phyloP scores from a whole-genome alignment of 2,113 vertebrate species.

The Phrynosoma platyrhinos region DNA sequence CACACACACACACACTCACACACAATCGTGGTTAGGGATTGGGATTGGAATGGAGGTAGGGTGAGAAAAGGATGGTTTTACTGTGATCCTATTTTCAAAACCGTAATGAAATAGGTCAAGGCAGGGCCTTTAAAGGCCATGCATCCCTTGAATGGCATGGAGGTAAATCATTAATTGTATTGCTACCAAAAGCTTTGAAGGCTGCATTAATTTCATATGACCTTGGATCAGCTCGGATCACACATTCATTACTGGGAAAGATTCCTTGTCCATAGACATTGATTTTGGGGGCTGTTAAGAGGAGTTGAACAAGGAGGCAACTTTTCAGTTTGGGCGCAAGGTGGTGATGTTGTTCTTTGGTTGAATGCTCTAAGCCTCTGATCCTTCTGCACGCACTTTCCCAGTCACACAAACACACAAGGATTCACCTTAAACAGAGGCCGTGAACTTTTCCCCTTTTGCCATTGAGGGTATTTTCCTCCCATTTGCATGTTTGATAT shows the following conservation, averaged over 20 bases:
- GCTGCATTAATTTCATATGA: constrained; percentile 53
- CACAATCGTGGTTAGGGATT: not conserved
- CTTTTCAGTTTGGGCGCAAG: constrained; percentile 9
- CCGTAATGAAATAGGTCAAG: constrained; percentile 53
- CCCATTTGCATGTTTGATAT: not conserved
- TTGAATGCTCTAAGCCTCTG: not conserved
- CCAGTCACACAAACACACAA: not conserved
- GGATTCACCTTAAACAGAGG: constrained; percentile 59
- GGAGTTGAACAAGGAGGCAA: constrained; percentile 6
- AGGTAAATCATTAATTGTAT: constrained; percentile 50
- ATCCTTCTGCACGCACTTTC: not conserved
- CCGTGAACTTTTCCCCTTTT: constrained; percentile 64
- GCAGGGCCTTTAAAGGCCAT: constrained; percentile 54
- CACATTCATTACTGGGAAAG: constrained; percentile 60
- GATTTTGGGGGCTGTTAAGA: constrained; percentile 44
- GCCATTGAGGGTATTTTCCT: constrained; percentile 44
- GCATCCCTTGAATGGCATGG: constrained; percentile 48
- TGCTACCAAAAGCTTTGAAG: constrained; percentile 55
- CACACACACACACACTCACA: constrained; percentile 25
- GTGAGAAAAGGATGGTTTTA: not conserved
- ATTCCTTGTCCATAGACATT: constrained; percentile 52
- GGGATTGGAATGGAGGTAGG: not conserved
- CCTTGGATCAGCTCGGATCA: constrained; percentile 51
- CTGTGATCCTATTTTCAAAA: constrained; percentile 56
- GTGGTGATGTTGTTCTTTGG: constrained; percentile 76